Evolutionary conservation across 1,140 invertebrate genomes (phyloP).

Genomic region (Antheraea pernyi): DNA sequence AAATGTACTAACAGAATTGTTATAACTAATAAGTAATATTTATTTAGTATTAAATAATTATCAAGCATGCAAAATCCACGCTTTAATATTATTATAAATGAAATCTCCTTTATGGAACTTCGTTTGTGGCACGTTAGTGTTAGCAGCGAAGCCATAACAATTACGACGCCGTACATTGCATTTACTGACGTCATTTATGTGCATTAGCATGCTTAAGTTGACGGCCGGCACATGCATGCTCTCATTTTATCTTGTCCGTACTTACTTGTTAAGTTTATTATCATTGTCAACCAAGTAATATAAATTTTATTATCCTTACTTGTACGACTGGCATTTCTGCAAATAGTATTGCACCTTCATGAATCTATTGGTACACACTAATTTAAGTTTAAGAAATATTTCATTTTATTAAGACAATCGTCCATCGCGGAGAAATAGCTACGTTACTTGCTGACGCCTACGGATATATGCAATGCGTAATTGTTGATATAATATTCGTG

Average conservation of each 20-base stretch:
- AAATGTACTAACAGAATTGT: too few species aligned
- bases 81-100: background rate
- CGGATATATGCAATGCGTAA: too few species aligned
- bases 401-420: too few species aligned
- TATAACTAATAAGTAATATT: too few species aligned
- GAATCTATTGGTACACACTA: too few species aligned
- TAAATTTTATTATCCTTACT: background rate
- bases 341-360: too few species aligned
- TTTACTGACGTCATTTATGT: conserved; percentile 26
- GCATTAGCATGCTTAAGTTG: conserved; percentile 24
- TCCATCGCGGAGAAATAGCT: too few species aligned
- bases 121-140: conserved; percentile 11
- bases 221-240: conserved; percentile 6
- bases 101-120: background rate
- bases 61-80: too few species aligned
- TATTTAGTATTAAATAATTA: too few species aligned
- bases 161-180: conserved; percentile 28
- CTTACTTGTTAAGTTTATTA: conserved; percentile 16
- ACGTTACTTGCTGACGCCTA: too few species aligned
- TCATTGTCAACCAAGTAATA: conserved; percentile 11
- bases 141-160: conserved; percentile 29
- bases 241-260: conserved; percentile 12
- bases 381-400: too few species aligned
- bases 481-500: too few species aligned
- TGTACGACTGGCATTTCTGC: background rate